Conservation (phyloP, 2,888 invertebrate species). For the Ectemnius continuus region DNA sequence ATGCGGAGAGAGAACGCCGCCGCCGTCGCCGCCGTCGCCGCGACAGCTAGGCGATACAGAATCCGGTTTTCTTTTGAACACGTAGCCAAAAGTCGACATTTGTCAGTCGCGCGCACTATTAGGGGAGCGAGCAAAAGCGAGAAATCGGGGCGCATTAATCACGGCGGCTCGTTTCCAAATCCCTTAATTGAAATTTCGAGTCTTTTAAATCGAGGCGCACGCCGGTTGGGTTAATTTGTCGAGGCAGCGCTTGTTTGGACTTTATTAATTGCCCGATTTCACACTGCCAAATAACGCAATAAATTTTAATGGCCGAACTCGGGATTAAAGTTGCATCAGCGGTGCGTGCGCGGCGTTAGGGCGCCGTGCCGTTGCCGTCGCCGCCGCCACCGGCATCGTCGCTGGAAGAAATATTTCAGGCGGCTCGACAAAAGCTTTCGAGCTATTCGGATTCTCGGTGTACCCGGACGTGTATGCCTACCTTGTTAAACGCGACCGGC, state of each 20-base stretch:
- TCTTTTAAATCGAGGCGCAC: not conserved
- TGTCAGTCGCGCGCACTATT: not conserved
- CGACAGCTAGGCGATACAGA: too few relatives aligned
- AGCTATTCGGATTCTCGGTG: not conserved
- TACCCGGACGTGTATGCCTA: constrained; percentile 4
- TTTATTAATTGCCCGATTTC: constrained; percentile 2
- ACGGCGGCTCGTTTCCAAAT: not conserved
- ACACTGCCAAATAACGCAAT: constrained; percentile 3
- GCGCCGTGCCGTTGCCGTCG: too few relatives aligned
- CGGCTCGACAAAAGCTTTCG: constrained; percentile 4
- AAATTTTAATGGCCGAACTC: not conserved
- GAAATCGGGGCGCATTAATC: constrained; percentile 1
- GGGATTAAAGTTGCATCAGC: not conserved
- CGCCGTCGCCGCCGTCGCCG: too few relatives aligned
- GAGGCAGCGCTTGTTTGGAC: not conserved
- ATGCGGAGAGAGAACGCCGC: too few relatives aligned
- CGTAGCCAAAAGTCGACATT: too few relatives aligned
- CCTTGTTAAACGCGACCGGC: constrained; percentile 12
- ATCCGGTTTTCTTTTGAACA: too few relatives aligned
- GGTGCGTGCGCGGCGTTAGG: not conserved
- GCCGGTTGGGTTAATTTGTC: not conserved
- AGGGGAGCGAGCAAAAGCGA: not conserved
- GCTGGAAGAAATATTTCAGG: not conserved
- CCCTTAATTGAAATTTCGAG: not conserved
- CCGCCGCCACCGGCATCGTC: not conserved